phyloP scores from a whole-genome alignment of 2,113 vertebrate genomes.

The Eublepharis macularius region DNA sequence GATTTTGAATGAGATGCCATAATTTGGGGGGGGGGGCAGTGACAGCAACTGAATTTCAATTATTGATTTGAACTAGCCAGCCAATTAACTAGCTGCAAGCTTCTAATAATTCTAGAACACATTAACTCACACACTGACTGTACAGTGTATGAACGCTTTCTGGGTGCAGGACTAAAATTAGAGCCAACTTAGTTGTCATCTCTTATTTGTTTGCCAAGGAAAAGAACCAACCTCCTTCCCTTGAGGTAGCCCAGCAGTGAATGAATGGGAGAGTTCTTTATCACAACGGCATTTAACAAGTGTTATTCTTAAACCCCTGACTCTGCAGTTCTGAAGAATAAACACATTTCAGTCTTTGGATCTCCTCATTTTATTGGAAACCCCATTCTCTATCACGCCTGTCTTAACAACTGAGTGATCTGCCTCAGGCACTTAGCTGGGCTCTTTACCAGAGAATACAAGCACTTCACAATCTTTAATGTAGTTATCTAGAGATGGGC shows the following conservation, averaged over 20 bases:
- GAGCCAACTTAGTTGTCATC: not conserved
- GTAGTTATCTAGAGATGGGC: too few species aligned
- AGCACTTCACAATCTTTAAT: constrained; percentile 13
- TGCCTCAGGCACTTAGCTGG: not conserved
- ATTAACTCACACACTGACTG: not conserved
- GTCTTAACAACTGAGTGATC: not conserved
- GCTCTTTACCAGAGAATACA: constrained; percentile 7
- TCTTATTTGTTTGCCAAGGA: not conserved
- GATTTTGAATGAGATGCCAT: too few species aligned
- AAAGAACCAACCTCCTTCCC: not conserved
- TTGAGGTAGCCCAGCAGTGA: not conserved
- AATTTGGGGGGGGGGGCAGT: not conserved
- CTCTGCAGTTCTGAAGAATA: not conserved
- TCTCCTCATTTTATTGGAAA: not conserved
- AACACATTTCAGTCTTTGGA: not conserved
- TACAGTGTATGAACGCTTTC: not conserved
- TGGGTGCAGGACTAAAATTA: not conserved
- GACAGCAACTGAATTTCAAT: not conserved
- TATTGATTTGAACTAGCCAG: not conserved
- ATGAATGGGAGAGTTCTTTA: not conserved
- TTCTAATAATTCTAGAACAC: not conserved
- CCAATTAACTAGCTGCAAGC: too few species aligned
- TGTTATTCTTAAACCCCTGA: not conserved
- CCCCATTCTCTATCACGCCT: not conserved
- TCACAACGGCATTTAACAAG: not conserved